These are phyloP conservation scores for Xestia xanthographa DNA, from an alignment of 2,888 invertebrate species.

Conservation along the genomic window DNA sequence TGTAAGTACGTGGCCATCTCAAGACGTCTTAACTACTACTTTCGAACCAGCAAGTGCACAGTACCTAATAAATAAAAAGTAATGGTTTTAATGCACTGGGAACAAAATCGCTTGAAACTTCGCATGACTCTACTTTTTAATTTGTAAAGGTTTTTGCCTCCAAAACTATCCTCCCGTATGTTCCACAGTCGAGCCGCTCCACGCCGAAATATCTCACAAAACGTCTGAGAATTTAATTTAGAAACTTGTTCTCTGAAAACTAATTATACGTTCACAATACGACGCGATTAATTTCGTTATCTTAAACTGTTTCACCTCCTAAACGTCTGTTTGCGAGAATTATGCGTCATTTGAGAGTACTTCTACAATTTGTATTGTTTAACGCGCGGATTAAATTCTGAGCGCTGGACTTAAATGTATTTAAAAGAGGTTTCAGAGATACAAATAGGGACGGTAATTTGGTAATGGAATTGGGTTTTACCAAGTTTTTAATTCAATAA, in stretches of 20 bases:
- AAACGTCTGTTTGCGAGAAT: constrained; percentile 56
- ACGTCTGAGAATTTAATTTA: constrained; percentile 64
- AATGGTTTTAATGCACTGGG: neutral
- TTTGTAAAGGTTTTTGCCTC: neutral
- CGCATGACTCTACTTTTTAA: neutral
- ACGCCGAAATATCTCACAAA: constrained; percentile 52
- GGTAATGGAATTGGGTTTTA: constrained; percentile 16
- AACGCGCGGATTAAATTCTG: constrained; percentile 34
- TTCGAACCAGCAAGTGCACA: neutral
- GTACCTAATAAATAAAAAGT: no score
- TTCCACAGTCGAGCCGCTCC: constrained; percentile 19
- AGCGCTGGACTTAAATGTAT: constrained; percentile 33
- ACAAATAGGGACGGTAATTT: constrained; percentile 10
- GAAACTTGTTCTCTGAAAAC: constrained; percentile 65
- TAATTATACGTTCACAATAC: constrained; percentile 66
- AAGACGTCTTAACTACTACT: neutral
- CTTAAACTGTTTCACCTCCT: constrained; percentile 60
- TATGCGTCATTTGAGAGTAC: constrained; percentile 51
- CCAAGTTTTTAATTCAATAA: constrained; percentile 15
- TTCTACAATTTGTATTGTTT: constrained; percentile 57
- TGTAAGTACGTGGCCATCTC: neutral
- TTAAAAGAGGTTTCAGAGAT: constrained; percentile 12
- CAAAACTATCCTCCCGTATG: constrained; percentile 24
- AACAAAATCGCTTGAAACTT: neutral
- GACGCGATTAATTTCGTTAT: constrained; percentile 65